Evolutionary conservation across 2,888 invertebrate genomes (phyloP).

Genomic region (Chalcosyrphus nemorum): DNA sequence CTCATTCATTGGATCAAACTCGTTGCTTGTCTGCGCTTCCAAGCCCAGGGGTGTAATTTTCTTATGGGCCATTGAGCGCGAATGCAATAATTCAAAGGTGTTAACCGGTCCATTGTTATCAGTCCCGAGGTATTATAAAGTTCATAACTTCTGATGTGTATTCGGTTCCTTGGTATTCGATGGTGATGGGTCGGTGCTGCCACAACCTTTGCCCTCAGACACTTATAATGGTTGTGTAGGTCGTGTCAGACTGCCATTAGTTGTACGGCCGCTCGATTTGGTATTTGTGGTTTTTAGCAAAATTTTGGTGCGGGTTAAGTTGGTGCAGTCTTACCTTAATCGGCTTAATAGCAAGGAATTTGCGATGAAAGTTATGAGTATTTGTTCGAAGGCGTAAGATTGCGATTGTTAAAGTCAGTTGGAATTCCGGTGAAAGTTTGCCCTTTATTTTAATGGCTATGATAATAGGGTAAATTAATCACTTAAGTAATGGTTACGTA

Average conservation of each 20-base stretch:
- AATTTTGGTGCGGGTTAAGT: slow-evolving; percentile 6
- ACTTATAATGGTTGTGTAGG: slow-evolving; percentile 1
- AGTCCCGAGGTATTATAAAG: slow-evolving; percentile 45
- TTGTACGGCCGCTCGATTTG: slow-evolving; percentile 5
- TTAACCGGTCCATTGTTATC: slow-evolving; percentile 63
- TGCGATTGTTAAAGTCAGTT: neutral
- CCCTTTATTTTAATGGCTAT: neutral
- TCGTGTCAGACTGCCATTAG: slow-evolving; percentile 8
- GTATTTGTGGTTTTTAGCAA: slow-evolving; percentile 6
- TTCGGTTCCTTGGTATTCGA: slow-evolving; percentile 28
- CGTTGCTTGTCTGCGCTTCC: slow-evolving; percentile 42
- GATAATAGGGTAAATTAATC: neutral
- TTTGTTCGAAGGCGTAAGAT: neutral
- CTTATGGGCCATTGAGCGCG: slow-evolving; percentile 60
- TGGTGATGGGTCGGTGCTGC: slow-evolving; percentile 27
- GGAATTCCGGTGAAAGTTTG: neutral
- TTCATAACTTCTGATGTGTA: slow-evolving; percentile 62
- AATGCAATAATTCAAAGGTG: slow-evolving; percentile 66
- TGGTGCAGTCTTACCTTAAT: neutral
- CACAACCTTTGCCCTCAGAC: slow-evolving; percentile 6
- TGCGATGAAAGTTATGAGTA: neutral
- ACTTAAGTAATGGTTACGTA: neutral
- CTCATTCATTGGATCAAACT: slow-evolving; percentile 3
- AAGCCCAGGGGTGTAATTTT: slow-evolving; percentile 58
- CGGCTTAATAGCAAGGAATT: neutral